phyloP scores from a whole-genome alignment of 2,113 vertebrate species.

The Meles meles region DNA sequence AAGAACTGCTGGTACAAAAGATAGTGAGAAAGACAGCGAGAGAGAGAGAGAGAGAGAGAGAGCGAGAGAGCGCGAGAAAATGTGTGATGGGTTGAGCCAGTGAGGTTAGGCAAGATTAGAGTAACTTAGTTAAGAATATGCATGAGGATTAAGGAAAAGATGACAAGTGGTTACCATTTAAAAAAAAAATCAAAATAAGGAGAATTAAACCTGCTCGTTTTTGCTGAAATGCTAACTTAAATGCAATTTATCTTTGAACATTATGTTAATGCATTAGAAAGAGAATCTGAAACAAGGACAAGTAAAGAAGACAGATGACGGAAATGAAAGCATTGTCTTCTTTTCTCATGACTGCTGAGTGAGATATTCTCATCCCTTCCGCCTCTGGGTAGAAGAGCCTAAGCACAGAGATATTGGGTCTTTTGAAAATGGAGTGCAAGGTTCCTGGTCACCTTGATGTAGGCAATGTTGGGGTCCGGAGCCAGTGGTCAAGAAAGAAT shows the following conservation, averaged over 20 bases:
- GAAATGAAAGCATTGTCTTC: not conserved
- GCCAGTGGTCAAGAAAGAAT: not conserved
- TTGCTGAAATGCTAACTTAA: not conserved
- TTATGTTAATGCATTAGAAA: slow-evolving; percentile 28
- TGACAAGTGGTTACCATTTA: not conserved
- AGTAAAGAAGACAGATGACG: not conserved
- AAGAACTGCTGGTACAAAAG: not conserved
- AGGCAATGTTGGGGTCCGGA: not conserved
- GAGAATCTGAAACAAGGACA: slow-evolving; percentile 19
- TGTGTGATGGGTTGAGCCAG: not conserved
- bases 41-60: not conserved
- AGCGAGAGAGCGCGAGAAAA: not conserved
- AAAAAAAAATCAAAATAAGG: not conserved
- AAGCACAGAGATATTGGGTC: not conserved
- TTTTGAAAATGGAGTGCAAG: not conserved
- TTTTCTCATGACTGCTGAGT: not conserved
- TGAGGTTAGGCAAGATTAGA: slow-evolving; percentile 6
- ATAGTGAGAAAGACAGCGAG: not conserved
- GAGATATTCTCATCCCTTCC: not conserved
- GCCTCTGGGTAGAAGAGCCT: not conserved
- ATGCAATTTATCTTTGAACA: not conserved
- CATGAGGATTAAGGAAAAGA: not conserved
- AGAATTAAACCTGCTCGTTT: not conserved
- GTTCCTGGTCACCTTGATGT: not conserved
- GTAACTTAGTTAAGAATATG: not conserved